These are phyloP conservation scores for Galerucella calmariensis DNA, from an alignment of 2,888 invertebrate genomes.

Conservation along the genomic window DNA sequence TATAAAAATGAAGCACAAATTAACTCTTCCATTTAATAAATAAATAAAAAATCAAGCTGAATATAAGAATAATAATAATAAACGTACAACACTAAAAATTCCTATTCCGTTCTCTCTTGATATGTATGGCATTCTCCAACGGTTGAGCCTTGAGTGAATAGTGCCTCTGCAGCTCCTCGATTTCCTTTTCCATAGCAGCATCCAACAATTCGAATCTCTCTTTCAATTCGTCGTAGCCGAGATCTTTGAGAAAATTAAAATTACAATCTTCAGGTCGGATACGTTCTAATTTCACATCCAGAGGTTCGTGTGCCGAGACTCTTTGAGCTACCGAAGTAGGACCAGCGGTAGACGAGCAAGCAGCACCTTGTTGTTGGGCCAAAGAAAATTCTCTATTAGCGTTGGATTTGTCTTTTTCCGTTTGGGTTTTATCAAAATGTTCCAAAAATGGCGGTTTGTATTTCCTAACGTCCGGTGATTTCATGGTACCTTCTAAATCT, in stretches of 20 bases:
- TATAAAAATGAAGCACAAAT: too few relatives aligned
- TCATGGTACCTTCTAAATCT: slow-evolving; percentile 88
- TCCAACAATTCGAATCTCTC: slow-evolving; percentile 91
- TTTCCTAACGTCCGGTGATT: slow-evolving; percentile 83
- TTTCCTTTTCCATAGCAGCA: slow-evolving; percentile 98
- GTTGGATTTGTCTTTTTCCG: slow-evolving; percentile 38
- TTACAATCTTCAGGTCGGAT: slow-evolving; percentile 51
- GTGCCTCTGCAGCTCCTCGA: slow-evolving; percentile 91
- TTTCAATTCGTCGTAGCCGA: slow-evolving; percentile 81
- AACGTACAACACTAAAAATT: slow-evolving; percentile 45
- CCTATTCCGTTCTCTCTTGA: slow-evolving; percentile 52
- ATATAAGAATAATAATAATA: slow-evolving; percentile 7
- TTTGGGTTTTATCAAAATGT: slow-evolving; percentile 94
- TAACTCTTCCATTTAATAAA: too few relatives aligned
- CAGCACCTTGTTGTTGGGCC: slow-evolving; percentile 17
- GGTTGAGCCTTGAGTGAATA: slow-evolving; percentile 98
- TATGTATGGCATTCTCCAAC: slow-evolving; percentile 67
- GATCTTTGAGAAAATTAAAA: slow-evolving; percentile 52
- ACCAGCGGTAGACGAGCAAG: slow-evolving; percentile 35
- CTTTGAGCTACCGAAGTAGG: slow-evolving; percentile 28
- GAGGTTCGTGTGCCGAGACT: slow-evolving; percentile 44
- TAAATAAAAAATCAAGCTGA: neutral
- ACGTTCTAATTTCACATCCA: slow-evolving; percentile 50
- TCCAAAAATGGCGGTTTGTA: slow-evolving; percentile 94
- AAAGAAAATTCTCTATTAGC: slow-evolving; percentile 2